These are phyloP conservation scores for Hycleus cichorii DNA, from an alignment of 1,140 invertebrate species.

Conservation along the genomic window DNA sequence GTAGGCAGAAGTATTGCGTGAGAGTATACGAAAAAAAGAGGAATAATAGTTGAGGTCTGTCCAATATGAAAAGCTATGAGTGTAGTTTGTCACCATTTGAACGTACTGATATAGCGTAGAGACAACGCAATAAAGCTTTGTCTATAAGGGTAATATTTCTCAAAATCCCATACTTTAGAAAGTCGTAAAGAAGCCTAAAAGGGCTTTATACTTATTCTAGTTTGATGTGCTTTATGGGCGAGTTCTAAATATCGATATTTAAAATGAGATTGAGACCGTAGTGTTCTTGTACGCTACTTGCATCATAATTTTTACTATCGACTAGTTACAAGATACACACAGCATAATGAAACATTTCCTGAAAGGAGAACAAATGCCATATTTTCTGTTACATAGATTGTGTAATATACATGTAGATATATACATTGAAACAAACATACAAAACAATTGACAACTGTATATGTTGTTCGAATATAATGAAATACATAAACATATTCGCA, in stretches of 20 bases:
- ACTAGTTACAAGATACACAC: neutral
- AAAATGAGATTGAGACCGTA: conserved; percentile 16
- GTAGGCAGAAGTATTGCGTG: too few species aligned
- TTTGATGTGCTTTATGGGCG: conserved; percentile 24
- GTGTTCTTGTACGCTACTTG: conserved; percentile 3
- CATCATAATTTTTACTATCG: conserved; percentile 7
- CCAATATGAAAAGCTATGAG: conserved; percentile 28
- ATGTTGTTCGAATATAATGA: too few species aligned
- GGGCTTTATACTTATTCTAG: conserved; percentile 29
- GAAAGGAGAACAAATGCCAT: conserved; percentile 8
- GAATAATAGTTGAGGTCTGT: neutral
- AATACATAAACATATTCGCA: too few species aligned
- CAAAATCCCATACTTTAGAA: conserved; percentile 39
- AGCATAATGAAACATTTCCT: conserved; percentile 13
- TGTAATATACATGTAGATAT: too few species aligned
- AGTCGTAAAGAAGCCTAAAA: conserved; percentile 35
- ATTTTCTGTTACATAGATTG: conserved; percentile 10
- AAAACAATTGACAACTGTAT: too few species aligned
- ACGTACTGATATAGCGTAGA: conserved; percentile 27
- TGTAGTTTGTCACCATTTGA: conserved; percentile 35
- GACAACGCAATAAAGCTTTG: conserved; percentile 35
- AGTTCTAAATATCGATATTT: conserved; percentile 18
- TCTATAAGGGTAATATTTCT: conserved; percentile 36
- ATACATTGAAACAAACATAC: too few species aligned
- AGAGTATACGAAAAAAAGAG: too few species aligned